phyloP scores from a whole-genome alignment of 2,888 invertebrate genomes.

The Colletes collaris region DNA sequence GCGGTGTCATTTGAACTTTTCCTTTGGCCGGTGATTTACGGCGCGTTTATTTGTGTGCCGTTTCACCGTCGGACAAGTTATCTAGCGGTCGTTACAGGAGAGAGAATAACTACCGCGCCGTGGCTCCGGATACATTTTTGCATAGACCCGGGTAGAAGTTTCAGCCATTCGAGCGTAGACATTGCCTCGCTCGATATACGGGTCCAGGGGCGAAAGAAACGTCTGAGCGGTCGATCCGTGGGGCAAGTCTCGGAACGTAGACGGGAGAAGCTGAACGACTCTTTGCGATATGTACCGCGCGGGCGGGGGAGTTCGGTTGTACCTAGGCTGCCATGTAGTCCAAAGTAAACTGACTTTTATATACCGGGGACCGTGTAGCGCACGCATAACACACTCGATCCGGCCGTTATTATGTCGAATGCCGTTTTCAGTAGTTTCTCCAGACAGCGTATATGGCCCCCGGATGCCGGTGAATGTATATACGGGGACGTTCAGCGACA shows the following conservation, averaged over 20 bases:
- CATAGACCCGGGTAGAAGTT: conserved; percentile 55
- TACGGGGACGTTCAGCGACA: conserved; percentile 66
- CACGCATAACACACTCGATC: conserved; percentile 41
- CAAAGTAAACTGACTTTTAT: conserved; percentile 80
- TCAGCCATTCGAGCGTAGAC: conserved; percentile 51
- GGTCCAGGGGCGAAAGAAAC: conserved; percentile 45
- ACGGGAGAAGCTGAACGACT: conserved; percentile 69
- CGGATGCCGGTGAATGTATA: conserved; percentile 42
- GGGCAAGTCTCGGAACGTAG: conserved; percentile 53
- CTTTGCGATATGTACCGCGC: conserved; percentile 36
- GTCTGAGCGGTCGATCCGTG: conserved; percentile 56
- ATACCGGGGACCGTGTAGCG: conserved; percentile 57
- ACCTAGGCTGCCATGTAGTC: conserved; percentile 67
- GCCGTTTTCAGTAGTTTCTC: conserved; percentile 64
- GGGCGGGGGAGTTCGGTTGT: conserved; percentile 51
- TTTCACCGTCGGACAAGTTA: conserved; percentile 48
- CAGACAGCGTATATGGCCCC: conserved; percentile 30
- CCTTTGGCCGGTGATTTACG: conserved; percentile 26
- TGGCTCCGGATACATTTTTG: conserved; percentile 62
- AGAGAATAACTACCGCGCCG: conserved; percentile 37
- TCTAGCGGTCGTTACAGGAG: conserved; percentile 46
- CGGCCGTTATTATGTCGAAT: conserved; percentile 66
- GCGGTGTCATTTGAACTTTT: conserved; percentile 25
- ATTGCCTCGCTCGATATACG: conserved; percentile 31
- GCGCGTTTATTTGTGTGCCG: conserved; percentile 44